phyloP scores from a whole-genome alignment of 1,140 invertebrate genomes.

The Metopolophium dirhodum region DNA sequence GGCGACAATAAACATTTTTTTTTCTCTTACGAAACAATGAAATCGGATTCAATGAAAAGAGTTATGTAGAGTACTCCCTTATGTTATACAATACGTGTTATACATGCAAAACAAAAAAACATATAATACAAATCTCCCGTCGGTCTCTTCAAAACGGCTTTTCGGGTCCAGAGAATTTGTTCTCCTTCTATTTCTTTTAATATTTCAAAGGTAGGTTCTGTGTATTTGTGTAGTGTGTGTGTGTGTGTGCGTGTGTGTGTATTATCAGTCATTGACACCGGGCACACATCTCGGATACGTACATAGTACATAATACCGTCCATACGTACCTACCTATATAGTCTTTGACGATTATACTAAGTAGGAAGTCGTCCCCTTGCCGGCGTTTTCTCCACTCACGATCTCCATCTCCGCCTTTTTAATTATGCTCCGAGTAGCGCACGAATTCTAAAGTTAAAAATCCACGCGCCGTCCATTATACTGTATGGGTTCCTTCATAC shows the following conservation, averaged over 20 bases:
- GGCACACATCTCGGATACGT: background rate
- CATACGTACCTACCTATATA: background rate
- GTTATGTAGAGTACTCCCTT: conserved; percentile 50
- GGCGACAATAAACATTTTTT: conserved; percentile 53
- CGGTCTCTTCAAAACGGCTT: conserved; percentile 39
- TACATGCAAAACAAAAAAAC: conserved; percentile 50
- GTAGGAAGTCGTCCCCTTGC: background rate
- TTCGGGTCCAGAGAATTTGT: conserved; percentile 38
- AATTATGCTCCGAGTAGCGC: conserved; percentile 22
- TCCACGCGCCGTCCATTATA: background rate
- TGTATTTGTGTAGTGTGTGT: background rate
- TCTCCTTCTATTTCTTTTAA: conserved; percentile 38
- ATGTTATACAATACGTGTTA: conserved; percentile 52
- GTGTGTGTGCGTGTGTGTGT: background rate
- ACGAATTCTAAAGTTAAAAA: conserved; percentile 36
- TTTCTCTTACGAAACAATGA: conserved; percentile 48
- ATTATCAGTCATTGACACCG: conserved; percentile 55
- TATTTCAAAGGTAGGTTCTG: background rate
- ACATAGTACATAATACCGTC: background rate
- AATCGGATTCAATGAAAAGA: conserved; percentile 51
- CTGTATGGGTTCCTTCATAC: background rate
- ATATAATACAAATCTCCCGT: conserved; percentile 56
- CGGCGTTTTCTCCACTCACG: background rate
- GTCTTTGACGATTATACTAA: conserved; percentile 13
- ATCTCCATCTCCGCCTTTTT: conserved; percentile 29